phyloP scores from a whole-genome alignment of 2,797 vertebrate genomes.

The Meda fulgida region DNA sequence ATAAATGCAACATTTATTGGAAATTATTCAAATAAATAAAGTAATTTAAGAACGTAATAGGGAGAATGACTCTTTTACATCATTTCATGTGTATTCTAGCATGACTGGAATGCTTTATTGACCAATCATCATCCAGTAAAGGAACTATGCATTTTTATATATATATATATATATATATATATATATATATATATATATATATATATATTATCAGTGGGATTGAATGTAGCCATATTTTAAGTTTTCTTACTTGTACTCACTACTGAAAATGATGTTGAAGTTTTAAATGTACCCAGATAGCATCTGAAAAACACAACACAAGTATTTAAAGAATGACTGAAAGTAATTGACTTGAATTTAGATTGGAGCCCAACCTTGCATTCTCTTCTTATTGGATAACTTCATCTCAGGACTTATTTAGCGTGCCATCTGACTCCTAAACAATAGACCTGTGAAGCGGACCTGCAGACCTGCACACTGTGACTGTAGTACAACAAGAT shows the following conservation, averaged over 20 bases:
- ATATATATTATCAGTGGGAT: no score
- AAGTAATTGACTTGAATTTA: neutral
- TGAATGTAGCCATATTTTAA: neutral
- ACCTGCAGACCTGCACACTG: neutral
- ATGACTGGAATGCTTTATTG: neutral
- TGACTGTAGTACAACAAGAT: neutral
- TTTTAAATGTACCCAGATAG: neutral
- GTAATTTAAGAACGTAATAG: neutral
- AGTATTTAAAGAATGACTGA: neutral
- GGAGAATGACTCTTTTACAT: neutral
- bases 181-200: no score
- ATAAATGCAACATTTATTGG: neutral
- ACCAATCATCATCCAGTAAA: neutral
- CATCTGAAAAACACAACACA: constrained; percentile 5
- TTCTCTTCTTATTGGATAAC: constrained; percentile 5
- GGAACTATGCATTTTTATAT: neutral
- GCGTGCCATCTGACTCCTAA: neutral
- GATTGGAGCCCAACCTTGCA: neutral
- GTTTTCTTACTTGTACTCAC: neutral
- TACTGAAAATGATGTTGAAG: neutral
- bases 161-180: no score
- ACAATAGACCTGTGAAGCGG: neutral
- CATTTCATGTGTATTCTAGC: neutral
- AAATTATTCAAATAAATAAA: neutral
- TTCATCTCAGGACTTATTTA: neutral